phyloP scores from a whole-genome alignment of 2,113 vertebrate genomes.

The Cryptomyrus ogoouensis region DNA sequence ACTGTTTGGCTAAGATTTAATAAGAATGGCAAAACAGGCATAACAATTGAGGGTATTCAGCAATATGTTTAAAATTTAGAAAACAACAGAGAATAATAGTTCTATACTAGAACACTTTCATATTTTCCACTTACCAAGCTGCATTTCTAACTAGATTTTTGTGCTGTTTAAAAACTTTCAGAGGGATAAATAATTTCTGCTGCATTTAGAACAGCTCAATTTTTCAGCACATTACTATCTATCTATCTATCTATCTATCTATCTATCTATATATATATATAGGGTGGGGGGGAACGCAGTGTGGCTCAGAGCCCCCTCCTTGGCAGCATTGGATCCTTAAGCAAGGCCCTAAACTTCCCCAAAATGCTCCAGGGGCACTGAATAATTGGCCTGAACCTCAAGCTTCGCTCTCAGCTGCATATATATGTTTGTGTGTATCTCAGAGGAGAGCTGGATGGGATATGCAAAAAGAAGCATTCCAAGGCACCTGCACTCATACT shows the following conservation, averaged over 20 bases:
- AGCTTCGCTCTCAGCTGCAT: background rate
- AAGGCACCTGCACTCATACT: background rate
- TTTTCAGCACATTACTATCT: background rate
- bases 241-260: background rate
- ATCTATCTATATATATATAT: background rate
- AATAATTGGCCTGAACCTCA: background rate
- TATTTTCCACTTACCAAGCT: background rate
- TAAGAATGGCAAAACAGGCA: background rate
- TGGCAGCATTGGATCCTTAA: background rate
- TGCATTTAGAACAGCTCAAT: background rate
- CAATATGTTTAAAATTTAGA: background rate
- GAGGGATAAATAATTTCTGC: background rate
- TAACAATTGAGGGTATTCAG: background rate
- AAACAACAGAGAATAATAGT: background rate
- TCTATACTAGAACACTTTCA: background rate
- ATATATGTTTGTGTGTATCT: background rate
- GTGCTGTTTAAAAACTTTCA: background rate
- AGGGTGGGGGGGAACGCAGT: too few species aligned
- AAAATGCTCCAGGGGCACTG: background rate
- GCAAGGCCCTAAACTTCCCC: background rate
- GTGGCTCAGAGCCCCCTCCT: background rate
- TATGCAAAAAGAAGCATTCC: background rate
- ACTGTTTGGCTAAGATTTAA: background rate
- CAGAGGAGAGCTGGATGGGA: background rate
- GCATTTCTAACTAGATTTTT: background rate